These are phyloP conservation scores for Cosmia pyralina DNA, from an alignment of 2,888 invertebrate species.

Conservation along the genomic window DNA sequence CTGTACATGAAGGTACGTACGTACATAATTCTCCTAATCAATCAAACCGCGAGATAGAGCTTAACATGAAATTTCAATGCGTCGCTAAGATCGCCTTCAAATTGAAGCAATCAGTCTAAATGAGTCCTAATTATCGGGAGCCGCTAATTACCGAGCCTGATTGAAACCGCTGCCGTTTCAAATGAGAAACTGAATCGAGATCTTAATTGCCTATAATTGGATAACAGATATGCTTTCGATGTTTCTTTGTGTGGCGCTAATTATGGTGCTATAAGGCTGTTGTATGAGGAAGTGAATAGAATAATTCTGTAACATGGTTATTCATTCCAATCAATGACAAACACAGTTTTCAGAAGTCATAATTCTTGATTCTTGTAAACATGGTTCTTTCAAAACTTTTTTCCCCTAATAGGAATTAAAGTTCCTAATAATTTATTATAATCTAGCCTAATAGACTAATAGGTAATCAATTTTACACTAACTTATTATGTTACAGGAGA, in stretches of 20 bases:
- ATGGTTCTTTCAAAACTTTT: too few relatives aligned
- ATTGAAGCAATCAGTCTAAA: constrained; percentile 66
- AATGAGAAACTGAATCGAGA: constrained; percentile 61
- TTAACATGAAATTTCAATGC: constrained; percentile 53
- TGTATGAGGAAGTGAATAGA: constrained; percentile 1
- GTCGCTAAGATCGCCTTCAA: constrained; percentile 62
- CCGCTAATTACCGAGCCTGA: constrained; percentile 72
- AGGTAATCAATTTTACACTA: too few relatives aligned
- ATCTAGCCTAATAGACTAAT: too few relatives aligned
- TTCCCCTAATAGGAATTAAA: too few relatives aligned
- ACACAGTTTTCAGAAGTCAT: neutral
- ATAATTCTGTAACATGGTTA: neutral
- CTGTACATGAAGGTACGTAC: neutral
- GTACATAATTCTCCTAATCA: constrained; percentile 30
- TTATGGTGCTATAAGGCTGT: constrained; percentile 9
- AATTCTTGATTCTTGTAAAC: neutral
- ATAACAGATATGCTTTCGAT: constrained; percentile 51
- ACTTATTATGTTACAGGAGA: too few relatives aligned
- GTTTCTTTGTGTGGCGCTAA: constrained; percentile 38
- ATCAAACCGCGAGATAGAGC: constrained; percentile 45
- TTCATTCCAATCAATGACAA: neutral
- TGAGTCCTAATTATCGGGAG: constrained; percentile 64
- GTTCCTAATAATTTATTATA: too few relatives aligned
- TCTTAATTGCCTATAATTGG: constrained; percentile 63
- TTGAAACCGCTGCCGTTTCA: constrained; percentile 70